These are phyloP conservation scores for Periparus ater DNA, from an alignment of 2,797 vertebrate species.

Conservation along the genomic window DNA sequence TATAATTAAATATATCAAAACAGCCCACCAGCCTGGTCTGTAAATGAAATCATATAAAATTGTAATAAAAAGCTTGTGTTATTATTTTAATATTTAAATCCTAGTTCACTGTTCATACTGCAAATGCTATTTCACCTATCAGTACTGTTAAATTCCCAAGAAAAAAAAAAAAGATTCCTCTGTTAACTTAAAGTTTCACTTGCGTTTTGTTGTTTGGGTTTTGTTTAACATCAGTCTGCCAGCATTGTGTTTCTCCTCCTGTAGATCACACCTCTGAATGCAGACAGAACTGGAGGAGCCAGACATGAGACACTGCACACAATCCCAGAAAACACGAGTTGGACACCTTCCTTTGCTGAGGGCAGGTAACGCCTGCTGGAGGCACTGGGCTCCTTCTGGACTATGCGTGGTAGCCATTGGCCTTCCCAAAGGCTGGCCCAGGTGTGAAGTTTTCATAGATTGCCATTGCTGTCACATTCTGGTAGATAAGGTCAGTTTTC, in stretches of 20 bases:
- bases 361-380: neutral
- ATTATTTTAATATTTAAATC: constrained; percentile 64
- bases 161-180: constrained; percentile 57
- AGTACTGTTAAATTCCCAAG: constrained; percentile 69
- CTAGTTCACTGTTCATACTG: constrained; percentile 35
- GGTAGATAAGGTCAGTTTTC: constrained; percentile 88
- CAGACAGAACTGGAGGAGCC: constrained; percentile 46
- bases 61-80: constrained; percentile 64
- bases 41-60: constrained; percentile 68
- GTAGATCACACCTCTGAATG: neutral
- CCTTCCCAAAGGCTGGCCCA: constrained; percentile 64
- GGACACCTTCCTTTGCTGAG: constrained; percentile 14
- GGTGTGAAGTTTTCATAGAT: constrained; percentile 88
- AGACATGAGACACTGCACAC: constrained; percentile 27
- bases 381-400: neutral
- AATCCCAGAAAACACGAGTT: neutral
- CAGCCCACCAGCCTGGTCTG: constrained; percentile 68
- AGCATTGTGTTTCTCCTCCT: constrained; percentile 1
- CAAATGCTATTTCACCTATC: constrained; percentile 58
- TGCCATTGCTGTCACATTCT: constrained; percentile 86
- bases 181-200: constrained; percentile 30
- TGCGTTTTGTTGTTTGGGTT: neutral
- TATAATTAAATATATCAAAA: constrained; percentile 75
- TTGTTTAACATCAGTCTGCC: neutral
- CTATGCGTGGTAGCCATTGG: constrained; percentile 75